Evolutionary conservation across 2,113 vertebrate genomes (phyloP).

Genomic region (Zapus hudsonius): DNA sequence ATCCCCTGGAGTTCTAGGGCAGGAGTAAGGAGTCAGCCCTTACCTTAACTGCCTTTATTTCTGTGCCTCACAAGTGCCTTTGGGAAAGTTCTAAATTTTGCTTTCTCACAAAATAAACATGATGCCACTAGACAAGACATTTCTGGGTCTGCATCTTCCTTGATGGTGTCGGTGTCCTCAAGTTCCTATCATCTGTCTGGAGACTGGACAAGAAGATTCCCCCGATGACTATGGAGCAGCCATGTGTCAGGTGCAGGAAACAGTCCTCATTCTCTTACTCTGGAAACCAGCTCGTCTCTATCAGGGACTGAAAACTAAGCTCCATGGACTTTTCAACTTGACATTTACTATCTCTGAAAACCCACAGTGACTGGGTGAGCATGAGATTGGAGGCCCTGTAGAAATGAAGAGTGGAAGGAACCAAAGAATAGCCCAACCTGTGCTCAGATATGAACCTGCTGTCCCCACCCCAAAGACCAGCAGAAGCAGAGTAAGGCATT

Average conservation of each 20-base stretch:
- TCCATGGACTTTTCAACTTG: background rate
- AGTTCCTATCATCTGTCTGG: background rate
- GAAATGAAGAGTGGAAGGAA: background rate
- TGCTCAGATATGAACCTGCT: background rate
- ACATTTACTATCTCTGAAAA: background rate
- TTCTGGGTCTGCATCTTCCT: background rate
- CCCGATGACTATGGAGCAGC: no score
- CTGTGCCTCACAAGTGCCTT: conserved; percentile 22
- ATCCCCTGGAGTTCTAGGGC: background rate
- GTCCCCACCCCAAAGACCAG: background rate
- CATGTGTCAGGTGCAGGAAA: background rate
- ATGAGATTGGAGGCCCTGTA: conserved; percentile 70
- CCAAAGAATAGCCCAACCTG: background rate
- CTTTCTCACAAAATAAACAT: conserved; percentile 61
- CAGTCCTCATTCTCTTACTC: background rate
- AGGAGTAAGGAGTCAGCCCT: accelerated
- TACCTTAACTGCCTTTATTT: background rate
- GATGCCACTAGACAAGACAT: background rate
- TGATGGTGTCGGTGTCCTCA: background rate
- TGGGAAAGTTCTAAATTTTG: background rate
- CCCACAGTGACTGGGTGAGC: accelerated
- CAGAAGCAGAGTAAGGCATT: background rate
- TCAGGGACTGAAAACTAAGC: background rate
- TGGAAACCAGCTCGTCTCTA: background rate
- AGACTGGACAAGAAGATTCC: background rate